phyloP scores from a whole-genome alignment of 2,113 vertebrate species.

The Siphamia tubifer region DNA sequence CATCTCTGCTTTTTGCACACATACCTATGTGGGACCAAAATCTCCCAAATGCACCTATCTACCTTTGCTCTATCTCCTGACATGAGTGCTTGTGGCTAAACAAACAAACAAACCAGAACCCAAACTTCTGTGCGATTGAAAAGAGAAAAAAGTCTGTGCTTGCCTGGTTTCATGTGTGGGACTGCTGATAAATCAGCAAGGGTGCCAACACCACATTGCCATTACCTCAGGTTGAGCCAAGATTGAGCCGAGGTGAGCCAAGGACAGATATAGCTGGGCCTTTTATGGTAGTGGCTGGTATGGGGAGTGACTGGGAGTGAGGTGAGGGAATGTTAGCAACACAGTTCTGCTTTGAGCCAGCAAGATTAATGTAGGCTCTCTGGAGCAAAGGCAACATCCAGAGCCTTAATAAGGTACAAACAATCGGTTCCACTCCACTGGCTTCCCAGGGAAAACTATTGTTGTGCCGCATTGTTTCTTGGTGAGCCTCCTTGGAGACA shows the following conservation, averaged over 20 bases:
- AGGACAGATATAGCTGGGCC: constrained; percentile 36
- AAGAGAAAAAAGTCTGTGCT: constrained; percentile 21
- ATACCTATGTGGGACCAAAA: constrained; percentile 4
- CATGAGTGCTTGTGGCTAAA: constrained; percentile 18
- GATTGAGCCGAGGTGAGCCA: constrained; percentile 42
- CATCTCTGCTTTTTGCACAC: neutral
- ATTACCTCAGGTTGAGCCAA: constrained; percentile 18
- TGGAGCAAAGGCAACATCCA: constrained; percentile 83
- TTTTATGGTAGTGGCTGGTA: constrained; percentile 60
- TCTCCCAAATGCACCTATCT: constrained; percentile 7
- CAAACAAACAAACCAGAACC: constrained; percentile 2
- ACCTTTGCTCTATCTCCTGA: constrained; percentile 1
- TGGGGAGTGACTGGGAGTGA: constrained; percentile 58
- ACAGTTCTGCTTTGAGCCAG: constrained; percentile 70
- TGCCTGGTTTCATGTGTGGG: constrained; percentile 11
- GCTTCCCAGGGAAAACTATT: constrained; percentile 82
- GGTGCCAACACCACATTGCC: constrained; percentile 7
- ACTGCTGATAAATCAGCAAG: constrained; percentile 40
- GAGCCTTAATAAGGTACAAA: constrained; percentile 86
- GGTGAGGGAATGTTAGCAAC: constrained; percentile 61
- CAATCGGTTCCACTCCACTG: constrained; percentile 82
- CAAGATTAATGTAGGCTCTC: constrained; percentile 84
- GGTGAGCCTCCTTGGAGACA: constrained; percentile 68
- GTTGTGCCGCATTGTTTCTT: constrained; percentile 78
- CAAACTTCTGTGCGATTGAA: constrained; percentile 25